A percentile compares a stretch with the other conserved stretches of the same genome.
phyloP scores from a whole-genome alignment of 2,888 invertebrate species.

The Drosophila recens region DNA sequence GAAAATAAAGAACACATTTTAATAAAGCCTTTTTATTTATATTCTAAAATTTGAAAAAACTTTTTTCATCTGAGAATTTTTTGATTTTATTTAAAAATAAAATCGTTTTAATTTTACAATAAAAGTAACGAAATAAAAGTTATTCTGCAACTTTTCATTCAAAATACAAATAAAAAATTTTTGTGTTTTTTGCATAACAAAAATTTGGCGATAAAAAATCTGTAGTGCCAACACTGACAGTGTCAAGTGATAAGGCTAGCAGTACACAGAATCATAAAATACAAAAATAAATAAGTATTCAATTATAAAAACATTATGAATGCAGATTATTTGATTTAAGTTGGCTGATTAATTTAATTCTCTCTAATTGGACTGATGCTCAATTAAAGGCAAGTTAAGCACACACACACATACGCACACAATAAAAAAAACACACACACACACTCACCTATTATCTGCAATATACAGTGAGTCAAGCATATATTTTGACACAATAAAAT shows the following conservation, averaged over 20 bases:
- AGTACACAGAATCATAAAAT: slow-evolving; percentile 4
- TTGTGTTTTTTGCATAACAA: not conserved
- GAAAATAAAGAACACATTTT: too few relatives aligned
- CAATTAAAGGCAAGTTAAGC: not conserved
- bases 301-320: not conserved
- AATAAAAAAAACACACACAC: not conserved
- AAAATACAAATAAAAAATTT: too few relatives aligned
- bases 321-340: slow-evolving; percentile 6
- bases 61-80: too few relatives aligned
- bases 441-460: not conserved
- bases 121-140: too few relatives aligned
- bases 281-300: not conserved
- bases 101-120: too few relatives aligned
- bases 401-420: not conserved
- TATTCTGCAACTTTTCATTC: too few relatives aligned
- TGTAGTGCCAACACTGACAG: not conserved
- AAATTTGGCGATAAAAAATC: not conserved
- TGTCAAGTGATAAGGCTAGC: not conserved
- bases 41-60: too few relatives aligned
- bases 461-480: not conserved
- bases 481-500: not conserved
- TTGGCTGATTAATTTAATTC: slow-evolving; percentile 11
- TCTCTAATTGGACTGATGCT: slow-evolving; percentile 7
- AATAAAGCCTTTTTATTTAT: too few relatives aligned
- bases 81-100: too few relatives aligned